phyloP scores from a whole-genome alignment of 37 sponge, comb jelly and placozoan species.

The Crambe crambe region DNA sequence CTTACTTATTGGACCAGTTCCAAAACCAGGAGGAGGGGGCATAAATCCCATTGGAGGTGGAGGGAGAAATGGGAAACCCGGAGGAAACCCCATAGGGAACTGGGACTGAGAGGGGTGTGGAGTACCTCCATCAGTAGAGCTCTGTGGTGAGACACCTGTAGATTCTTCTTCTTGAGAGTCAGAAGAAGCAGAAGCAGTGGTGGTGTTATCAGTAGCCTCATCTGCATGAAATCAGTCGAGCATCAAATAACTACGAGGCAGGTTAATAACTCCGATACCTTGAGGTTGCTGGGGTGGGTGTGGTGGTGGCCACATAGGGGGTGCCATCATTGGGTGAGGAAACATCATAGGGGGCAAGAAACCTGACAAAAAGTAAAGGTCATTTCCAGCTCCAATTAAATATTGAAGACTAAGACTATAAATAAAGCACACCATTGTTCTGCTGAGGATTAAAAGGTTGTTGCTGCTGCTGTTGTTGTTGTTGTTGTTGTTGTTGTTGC shows the following conservation, averaged over 20 bases:
- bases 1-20: background rate
- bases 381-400: background rate
- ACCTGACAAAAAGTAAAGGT: background rate
- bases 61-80: conserved; percentile 20
- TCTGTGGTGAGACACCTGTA: conserved; percentile 2
- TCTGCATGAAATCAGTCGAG: no score
- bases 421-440: background rate
- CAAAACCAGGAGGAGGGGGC: conserved; percentile 3
- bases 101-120: background rate
- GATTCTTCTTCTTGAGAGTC: no score
- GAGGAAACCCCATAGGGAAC: background rate
- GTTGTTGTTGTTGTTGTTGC: conserved; percentile 1
- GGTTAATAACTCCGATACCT: no score
- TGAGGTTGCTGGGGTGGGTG: background rate
- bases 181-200: no score
- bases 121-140: background rate
- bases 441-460: background rate
- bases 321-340: background rate
- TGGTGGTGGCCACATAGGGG: conserved; percentile 1
- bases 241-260: no score
- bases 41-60: conserved; percentile 7
- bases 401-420: background rate
- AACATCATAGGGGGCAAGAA: background rate
- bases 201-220: no score
- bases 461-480: conserved; percentile 22